Conservation (phyloP, 1,140 invertebrate genomes). For the Microplitis demolitor region DNA sequence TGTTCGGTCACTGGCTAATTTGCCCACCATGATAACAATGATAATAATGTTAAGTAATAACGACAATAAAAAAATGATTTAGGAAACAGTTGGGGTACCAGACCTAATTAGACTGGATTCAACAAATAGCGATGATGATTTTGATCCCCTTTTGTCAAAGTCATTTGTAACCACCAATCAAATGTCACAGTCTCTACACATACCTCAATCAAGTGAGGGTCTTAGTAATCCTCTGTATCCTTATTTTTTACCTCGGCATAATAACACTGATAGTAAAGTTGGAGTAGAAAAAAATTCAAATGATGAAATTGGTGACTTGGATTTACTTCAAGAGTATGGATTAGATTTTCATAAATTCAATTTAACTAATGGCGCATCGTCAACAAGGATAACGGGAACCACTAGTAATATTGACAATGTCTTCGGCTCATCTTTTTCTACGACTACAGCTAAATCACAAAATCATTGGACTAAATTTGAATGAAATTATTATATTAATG, state of each 20-base stretch:
- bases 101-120: conserved; percentile 69
- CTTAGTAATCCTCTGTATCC: conserved; percentile 68
- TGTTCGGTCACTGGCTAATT: too few relatives aligned
- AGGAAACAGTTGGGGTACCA: conserved; percentile 52
- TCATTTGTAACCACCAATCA: conserved; percentile 48
- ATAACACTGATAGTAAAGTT: conserved; percentile 35
- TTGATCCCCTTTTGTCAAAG: conserved; percentile 65
- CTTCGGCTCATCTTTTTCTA: conserved; percentile 45
- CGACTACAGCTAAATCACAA: conserved; percentile 51
- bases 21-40: background rate
- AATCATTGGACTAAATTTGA: conserved; percentile 61
- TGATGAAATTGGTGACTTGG: conserved; percentile 57
- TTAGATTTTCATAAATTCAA: conserved; percentile 61
- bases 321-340: conserved; percentile 64
- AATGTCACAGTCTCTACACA: conserved; percentile 57
- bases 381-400: conserved; percentile 39
- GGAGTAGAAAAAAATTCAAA: conserved; percentile 35
- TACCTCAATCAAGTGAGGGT: conserved; percentile 56
- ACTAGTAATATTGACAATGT: conserved; percentile 48
- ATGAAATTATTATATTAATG: conserved; percentile 30
- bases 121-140: conserved; percentile 65
- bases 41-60: background rate
- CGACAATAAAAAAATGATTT: background rate
- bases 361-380: conserved; percentile 46
- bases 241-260: conserved; percentile 62